Conservation (phyloP, 2,113 vertebrate species). For the Lycaon pictus region DNA sequence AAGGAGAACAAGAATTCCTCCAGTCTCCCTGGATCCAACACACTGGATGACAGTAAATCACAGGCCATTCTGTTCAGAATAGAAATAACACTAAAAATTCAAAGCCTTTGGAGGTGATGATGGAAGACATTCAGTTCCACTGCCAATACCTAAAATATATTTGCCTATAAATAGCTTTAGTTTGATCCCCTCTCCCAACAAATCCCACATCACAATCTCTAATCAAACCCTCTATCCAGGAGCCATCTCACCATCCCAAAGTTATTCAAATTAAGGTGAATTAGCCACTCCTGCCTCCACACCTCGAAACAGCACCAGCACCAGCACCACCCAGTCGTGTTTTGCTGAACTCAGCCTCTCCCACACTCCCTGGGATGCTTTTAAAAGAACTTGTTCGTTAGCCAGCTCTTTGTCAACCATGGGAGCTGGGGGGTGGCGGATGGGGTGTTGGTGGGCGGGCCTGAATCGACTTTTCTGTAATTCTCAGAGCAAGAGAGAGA, state of each 20-base stretch:
- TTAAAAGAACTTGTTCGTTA: slow-evolving; percentile 60
- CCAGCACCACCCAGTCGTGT: slow-evolving; percentile 65
- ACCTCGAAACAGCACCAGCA: slow-evolving; percentile 67
- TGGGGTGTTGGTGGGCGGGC: background rate
- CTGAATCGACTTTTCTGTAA: slow-evolving; percentile 30
- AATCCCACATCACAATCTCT: slow-evolving; percentile 27
- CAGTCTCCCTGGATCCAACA: slow-evolving; percentile 28
- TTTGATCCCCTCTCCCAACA: slow-evolving; percentile 27
- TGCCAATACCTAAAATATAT: slow-evolving; percentile 33
- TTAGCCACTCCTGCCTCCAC: slow-evolving; percentile 76
- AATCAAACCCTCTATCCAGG: slow-evolving; percentile 63
- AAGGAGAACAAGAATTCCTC: background rate
- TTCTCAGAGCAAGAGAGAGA: background rate
- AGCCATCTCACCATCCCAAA: slow-evolving; percentile 59
- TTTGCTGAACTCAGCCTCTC: slow-evolving; percentile 72
- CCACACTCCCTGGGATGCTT: slow-evolving; percentile 65
- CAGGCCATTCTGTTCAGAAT: slow-evolving; percentile 27
- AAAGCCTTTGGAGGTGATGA: slow-evolving; percentile 34
- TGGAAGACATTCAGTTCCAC: slow-evolving; percentile 10
- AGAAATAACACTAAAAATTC: slow-evolving; percentile 57
- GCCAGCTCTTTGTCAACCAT: slow-evolving; percentile 43
- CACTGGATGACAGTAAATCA: slow-evolving; percentile 3
- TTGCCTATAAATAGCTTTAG: slow-evolving; percentile 58
- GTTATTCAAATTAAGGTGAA: slow-evolving; percentile 74
- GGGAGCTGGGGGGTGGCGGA: background rate